These are phyloP conservation scores for Lophius americanus DNA, from an alignment of 2,797 vertebrate species.

Conservation along the genomic window DNA sequence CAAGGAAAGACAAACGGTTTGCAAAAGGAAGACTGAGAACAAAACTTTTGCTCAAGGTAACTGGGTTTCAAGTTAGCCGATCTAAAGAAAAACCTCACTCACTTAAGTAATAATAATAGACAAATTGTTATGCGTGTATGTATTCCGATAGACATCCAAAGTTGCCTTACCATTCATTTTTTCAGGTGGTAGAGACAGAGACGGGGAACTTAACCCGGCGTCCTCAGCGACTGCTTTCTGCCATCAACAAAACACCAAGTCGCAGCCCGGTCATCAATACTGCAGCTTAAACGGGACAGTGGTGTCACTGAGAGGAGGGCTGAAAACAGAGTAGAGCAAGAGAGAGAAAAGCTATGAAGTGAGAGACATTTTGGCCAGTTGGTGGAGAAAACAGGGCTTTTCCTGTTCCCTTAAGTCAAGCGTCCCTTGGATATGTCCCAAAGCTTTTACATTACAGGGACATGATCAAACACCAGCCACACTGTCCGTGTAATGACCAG, in stretches of 20 bases:
- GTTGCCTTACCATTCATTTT: constrained; percentile 77
- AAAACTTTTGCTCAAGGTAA: too few species aligned
- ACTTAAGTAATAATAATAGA: not conserved
- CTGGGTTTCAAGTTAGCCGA: too few species aligned
- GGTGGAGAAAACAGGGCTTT: constrained; percentile 76
- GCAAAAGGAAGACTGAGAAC: too few species aligned
- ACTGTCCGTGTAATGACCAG: constrained; percentile 29
- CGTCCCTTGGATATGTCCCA: constrained; percentile 59
- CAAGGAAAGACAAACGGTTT: too few species aligned
- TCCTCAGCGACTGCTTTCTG: constrained; percentile 68
- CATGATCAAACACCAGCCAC: constrained; percentile 51
- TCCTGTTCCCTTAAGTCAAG: constrained; percentile 68
- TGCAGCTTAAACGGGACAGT: constrained; percentile 59
- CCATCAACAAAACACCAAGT: constrained; percentile 76
- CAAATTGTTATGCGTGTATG: not conserved
- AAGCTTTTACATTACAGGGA: constrained; percentile 65
- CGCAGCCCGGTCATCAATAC: constrained; percentile 61
- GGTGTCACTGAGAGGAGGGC: constrained; percentile 37
- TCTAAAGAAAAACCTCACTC: too few species aligned
- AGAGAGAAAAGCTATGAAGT: constrained; percentile 2
- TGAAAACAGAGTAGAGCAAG: constrained; percentile 11
- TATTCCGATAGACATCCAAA: constrained; percentile 16
- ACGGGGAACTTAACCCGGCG: constrained; percentile 54
- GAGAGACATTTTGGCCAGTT: constrained; percentile 64
- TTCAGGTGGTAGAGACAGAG: constrained; percentile 53